These are phyloP conservation scores for Heterochromis multidens DNA, from an alignment of 2,113 vertebrate species.

Conservation along the genomic window DNA sequence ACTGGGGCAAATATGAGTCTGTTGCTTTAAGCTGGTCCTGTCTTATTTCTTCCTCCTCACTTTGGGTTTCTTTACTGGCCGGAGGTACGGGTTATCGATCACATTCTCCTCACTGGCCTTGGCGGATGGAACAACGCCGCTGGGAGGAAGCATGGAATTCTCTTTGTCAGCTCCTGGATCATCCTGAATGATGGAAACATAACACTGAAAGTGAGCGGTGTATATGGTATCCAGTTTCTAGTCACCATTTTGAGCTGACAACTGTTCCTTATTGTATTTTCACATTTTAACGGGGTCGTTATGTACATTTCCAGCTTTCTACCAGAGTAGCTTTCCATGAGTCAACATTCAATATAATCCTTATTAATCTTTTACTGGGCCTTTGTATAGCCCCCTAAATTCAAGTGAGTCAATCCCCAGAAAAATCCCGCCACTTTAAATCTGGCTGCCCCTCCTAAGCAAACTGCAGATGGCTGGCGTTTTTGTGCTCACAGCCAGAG, in stretches of 20 bases:
- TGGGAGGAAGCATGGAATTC: constrained; percentile 89
- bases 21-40: background rate
- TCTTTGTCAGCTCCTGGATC: constrained; percentile 91
- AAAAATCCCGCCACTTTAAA: background rate
- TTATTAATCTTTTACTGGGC: background rate
- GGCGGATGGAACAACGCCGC: constrained; percentile 74
- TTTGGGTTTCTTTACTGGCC: constrained; percentile 97
- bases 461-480: background rate
- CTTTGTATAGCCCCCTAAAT: background rate
- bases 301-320: too few relatives aligned
- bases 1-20: constrained; percentile 18
- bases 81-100: constrained; percentile 97
- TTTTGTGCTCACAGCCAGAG: background rate
- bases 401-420: background rate
- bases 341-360: background rate
- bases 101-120: constrained; percentile 87
- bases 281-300: background rate
- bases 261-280: background rate
- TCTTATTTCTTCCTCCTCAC: constrained; percentile 96
- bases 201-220: background rate
- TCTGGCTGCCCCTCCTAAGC: background rate
- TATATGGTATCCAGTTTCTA: fast-evolving
- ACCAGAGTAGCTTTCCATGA: too few relatives aligned
- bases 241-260: background rate
- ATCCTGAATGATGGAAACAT: constrained; percentile 73